Conservation (phyloP, 2,113 vertebrate species). For the Dicentrarchus labrax region DNA sequence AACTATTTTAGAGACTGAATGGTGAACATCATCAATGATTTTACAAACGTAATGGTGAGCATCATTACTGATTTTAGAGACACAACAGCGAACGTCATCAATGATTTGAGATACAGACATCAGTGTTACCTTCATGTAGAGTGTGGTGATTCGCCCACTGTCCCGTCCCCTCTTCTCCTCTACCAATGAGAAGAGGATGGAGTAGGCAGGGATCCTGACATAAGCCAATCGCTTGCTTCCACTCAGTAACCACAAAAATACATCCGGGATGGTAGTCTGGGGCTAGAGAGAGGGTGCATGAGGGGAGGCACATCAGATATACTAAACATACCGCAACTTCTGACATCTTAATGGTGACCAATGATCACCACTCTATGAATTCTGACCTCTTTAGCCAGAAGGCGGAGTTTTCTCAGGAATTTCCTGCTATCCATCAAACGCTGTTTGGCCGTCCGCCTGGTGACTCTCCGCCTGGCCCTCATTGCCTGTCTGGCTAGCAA, state of each 20-base stretch:
- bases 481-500: constrained; percentile 88
- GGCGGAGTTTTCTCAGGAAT: constrained; percentile 86
- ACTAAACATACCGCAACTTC: background rate
- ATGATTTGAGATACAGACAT: background rate
- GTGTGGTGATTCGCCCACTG: constrained; percentile 90
- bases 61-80: background rate
- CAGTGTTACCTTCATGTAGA: constrained; percentile 90
- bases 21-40: background rate
- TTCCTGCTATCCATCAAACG: constrained; percentile 84
- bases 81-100: too few relatives aligned
- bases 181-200: constrained; percentile 91
- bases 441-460: constrained; percentile 82
- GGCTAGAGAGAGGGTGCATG: constrained; percentile 82
- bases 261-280: constrained; percentile 91
- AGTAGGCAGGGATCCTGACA: constrained; percentile 87
- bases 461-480: constrained; percentile 77
- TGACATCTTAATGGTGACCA: background rate
- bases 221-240: constrained; percentile 88
- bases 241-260: constrained; percentile 93
- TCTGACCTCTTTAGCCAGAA: constrained; percentile 90
- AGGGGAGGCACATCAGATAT: background rate
- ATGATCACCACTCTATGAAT: background rate
- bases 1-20: background rate
- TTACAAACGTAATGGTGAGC: background rate
- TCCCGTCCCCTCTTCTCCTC: constrained; percentile 94